Percentiles rank a stretch among this genome's conserved stretches.
Conservation (phyloP, 2,888 invertebrate species). For the Ferdinandea cuprea region DNA sequence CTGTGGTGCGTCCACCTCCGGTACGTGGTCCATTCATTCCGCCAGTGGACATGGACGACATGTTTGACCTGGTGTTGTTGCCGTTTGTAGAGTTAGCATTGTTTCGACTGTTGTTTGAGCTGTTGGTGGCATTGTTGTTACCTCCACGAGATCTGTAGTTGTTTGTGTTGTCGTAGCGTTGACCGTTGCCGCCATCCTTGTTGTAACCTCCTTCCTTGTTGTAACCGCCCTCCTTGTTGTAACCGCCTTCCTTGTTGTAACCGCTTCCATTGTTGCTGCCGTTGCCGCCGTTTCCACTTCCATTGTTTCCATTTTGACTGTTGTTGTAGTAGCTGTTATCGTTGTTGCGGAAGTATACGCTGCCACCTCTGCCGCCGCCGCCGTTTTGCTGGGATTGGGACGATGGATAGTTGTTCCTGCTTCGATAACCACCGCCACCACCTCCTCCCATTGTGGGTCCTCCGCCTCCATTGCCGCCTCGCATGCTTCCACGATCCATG, state of each 20-base stretch:
- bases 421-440: constrained; percentile 65
- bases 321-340: constrained; percentile 79
- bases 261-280: constrained; percentile 76
- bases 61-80: constrained; percentile 76
- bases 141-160: constrained; percentile 33
- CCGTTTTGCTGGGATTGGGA: constrained; percentile 77
- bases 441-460: constrained; percentile 42
- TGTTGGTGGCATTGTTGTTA: constrained; percentile 76
- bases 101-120: constrained; percentile 62
- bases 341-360: constrained; percentile 82
- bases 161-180: not conserved
- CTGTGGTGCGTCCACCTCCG: constrained; percentile 55
- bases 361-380: constrained; percentile 77
- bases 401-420: constrained; percentile 75
- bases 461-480: constrained; percentile 73
- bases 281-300: no score
- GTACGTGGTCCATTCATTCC: constrained; percentile 70
- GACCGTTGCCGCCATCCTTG: not conserved
- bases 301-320: no score
- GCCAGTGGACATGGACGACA: constrained; percentile 77
- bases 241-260: constrained; percentile 58
- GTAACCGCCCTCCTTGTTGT: no score
- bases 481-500: constrained; percentile 78
- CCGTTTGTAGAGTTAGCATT: constrained; percentile 70
- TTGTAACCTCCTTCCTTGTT: constrained; percentile 75